These are phyloP conservation scores for Amblyraja radiata DNA, from an alignment of 2,797 vertebrate species.

Conservation along the genomic window DNA sequence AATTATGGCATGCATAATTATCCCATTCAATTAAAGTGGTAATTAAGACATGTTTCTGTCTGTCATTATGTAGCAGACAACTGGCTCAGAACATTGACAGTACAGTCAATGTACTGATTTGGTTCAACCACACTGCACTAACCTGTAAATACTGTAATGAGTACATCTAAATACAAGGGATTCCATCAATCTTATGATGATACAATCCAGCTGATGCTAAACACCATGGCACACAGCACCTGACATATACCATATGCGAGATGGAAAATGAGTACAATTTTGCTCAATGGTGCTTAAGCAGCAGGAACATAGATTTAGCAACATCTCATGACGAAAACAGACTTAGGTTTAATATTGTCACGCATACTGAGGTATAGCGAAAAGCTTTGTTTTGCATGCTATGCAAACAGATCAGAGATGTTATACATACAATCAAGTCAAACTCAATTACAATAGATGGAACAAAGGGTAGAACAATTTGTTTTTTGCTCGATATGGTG, in stretches of 20 bases:
- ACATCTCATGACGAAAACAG: neutral
- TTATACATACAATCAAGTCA: no score
- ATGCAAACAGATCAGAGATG: no score
- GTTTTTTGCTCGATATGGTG: no score
- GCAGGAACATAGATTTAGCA: neutral
- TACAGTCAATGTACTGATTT: neutral
- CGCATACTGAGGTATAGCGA: no score
- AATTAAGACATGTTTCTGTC: neutral
- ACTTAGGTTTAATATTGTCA: no score
- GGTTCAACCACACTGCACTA: neutral
- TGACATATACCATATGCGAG: neutral
- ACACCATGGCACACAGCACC: no score
- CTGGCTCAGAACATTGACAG: neutral
- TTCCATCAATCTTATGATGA: neutral
- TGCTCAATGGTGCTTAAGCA: neutral
- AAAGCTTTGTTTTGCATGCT: no score
- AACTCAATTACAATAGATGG: no score
- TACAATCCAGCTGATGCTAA: neutral
- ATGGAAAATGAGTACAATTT: neutral
- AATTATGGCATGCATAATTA: conserved; percentile 18
- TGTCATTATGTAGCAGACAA: conserved; percentile 5
- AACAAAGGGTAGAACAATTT: no score
- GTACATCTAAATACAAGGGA: neutral
- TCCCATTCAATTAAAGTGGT: conserved; percentile 17
- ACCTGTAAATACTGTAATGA: neutral